These are phyloP conservation scores for Xanthorhoe spadicearia DNA, from an alignment of 2,888 invertebrate species.

Conservation along the genomic window DNA sequence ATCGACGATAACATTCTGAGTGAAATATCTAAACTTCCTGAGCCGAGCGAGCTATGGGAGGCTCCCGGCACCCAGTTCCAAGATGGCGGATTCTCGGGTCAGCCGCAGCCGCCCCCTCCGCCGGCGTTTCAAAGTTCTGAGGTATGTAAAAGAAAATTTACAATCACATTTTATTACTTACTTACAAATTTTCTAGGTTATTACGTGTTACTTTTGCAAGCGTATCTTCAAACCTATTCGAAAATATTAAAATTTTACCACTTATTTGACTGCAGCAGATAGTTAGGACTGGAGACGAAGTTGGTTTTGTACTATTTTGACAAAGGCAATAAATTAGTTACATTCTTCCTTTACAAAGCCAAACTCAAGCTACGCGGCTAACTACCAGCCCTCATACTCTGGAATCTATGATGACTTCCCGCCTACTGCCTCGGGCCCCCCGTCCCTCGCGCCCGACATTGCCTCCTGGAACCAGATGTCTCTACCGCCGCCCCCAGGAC, in stretches of 20 bases:
- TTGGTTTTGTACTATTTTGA: too few species aligned
- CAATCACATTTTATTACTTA: background rate
- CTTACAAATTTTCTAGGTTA: constrained; percentile 1
- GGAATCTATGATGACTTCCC: constrained; percentile 77
- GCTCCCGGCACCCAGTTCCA: constrained; percentile 59
- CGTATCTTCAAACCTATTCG: background rate
- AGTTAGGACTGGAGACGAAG: background rate
- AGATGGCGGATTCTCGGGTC: constrained; percentile 54
- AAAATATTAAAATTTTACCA: background rate
- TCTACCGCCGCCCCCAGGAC: constrained; percentile 63
- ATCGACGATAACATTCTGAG: constrained; percentile 75
- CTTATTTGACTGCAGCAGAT: background rate
- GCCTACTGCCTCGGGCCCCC: constrained; percentile 48
- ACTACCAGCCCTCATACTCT: constrained; percentile 66
- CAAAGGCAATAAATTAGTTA: background rate
- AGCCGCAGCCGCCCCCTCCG: constrained; percentile 50
- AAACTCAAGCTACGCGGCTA: constrained; percentile 52
- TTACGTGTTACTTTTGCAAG: background rate
- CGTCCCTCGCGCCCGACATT: constrained; percentile 59
- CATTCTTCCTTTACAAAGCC: constrained; percentile 38
- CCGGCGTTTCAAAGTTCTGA: constrained; percentile 51
- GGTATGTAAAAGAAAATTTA: constrained; percentile 46
- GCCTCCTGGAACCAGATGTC: constrained; percentile 76
- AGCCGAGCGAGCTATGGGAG: constrained; percentile 78
- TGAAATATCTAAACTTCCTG: constrained; percentile 75